These are phyloP conservation scores for Cololabis saira DNA, from an alignment of 2,113 vertebrate genomes.

Conservation along the genomic window DNA sequence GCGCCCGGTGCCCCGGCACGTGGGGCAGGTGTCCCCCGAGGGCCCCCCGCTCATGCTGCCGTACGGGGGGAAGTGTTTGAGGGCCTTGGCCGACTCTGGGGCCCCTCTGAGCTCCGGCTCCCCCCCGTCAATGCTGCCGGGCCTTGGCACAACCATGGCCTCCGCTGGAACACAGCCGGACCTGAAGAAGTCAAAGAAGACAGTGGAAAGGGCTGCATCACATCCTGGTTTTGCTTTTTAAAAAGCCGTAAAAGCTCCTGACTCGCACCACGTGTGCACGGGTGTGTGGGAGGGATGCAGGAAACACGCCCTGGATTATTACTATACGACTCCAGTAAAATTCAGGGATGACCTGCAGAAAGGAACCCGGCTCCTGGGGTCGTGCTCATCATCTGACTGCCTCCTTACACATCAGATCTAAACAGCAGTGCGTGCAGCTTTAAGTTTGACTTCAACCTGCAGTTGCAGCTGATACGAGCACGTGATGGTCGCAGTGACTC, in stretches of 20 bases:
- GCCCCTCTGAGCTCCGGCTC: conserved; percentile 21
- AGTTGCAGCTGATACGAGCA: too few relatives aligned
- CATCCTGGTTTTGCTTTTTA: not conserved
- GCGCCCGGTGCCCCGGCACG: conserved; percentile 85
- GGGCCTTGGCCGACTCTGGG: conserved; percentile 30
- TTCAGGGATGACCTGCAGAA: not conserved
- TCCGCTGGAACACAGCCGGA: not conserved
- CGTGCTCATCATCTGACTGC: too few relatives aligned
- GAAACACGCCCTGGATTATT: not conserved
- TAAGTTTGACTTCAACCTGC: too few relatives aligned
- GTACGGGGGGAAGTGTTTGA: conserved; percentile 56
- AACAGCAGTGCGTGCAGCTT: too few relatives aligned
- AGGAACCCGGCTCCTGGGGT: not conserved
- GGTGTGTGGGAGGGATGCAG: not conserved
- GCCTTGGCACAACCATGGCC: conserved; percentile 12
- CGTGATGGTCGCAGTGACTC: too few relatives aligned
- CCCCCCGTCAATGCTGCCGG: not conserved
- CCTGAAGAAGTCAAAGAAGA: not conserved
- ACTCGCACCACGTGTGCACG: not conserved
- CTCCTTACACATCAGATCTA: too few relatives aligned
- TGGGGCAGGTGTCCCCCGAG: conserved; percentile 78
- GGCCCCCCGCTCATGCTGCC: conserved; percentile 41
- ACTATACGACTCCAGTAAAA: not conserved
- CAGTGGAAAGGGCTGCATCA: not conserved
- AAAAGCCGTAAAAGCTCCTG: conserved; percentile 20